A percentile compares a stretch with the other conserved stretches of the same genome.
phyloP scores from a whole-genome alignment of 1,140 invertebrate species.

The Aricia agestis region DNA sequence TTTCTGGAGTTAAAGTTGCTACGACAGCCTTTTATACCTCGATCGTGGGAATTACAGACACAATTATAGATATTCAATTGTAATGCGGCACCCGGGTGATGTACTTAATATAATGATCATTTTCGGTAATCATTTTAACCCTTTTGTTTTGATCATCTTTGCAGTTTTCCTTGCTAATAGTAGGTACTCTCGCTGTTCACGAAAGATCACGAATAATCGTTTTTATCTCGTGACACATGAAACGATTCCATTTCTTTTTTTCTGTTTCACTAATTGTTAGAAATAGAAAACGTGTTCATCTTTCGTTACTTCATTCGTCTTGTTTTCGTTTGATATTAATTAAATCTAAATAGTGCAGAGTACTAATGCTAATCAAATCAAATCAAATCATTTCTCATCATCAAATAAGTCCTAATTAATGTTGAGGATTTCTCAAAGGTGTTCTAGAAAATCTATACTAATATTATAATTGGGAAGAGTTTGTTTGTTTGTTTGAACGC shows the following conservation, averaged over 20 bases:
- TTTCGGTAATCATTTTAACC: too few relatives aligned
- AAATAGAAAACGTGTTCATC: not conserved
- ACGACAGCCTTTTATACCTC: too few relatives aligned
- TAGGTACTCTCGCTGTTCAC: not conserved
- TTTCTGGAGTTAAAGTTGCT: too few relatives aligned
- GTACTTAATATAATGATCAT: too few relatives aligned
- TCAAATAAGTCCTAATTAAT: not conserved
- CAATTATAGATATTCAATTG: too few relatives aligned
- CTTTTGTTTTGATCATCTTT: too few relatives aligned
- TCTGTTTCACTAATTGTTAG: constrained; percentile 5
- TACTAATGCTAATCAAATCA: not conserved
- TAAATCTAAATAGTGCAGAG: not conserved
- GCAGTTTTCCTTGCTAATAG: not conserved
- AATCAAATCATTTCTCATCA: too few relatives aligned
- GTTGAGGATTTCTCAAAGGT: not conserved
- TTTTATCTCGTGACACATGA: constrained; percentile 16
- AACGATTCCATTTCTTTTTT: constrained; percentile 10
- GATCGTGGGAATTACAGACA: too few relatives aligned
- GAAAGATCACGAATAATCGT: not conserved
- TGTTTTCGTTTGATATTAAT: not conserved
- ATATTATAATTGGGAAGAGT: too few relatives aligned
- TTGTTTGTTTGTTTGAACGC: too few relatives aligned
- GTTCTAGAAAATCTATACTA: not conserved
- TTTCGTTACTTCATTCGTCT: not conserved
- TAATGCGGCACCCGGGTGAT: too few relatives aligned